Evolutionary conservation across 2,113 vertebrate species (phyloP).

Genomic region (Nematolebias whitei): DNA sequence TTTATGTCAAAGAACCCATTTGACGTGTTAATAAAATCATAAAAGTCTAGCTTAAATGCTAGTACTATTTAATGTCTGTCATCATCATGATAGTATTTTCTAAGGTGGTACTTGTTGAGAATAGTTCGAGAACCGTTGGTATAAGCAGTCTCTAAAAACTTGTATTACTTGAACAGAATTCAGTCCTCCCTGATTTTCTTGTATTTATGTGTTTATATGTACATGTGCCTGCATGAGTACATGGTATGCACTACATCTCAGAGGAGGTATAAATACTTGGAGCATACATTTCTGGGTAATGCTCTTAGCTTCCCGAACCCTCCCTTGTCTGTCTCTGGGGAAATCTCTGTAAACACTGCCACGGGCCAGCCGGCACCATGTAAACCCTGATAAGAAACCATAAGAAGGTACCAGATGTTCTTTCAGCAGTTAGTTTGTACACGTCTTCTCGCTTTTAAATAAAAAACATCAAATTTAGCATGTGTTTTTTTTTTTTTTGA

Average conservation of each 20-base stretch:
- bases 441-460: neutral
- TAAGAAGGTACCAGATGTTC: slow-evolving; percentile 26
- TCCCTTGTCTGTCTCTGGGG: slow-evolving; percentile 15
- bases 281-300: slow-evolving; percentile 49
- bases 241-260: slow-evolving; percentile 34
- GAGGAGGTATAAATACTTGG: slow-evolving; percentile 14
- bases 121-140: no score
- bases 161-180: no score
- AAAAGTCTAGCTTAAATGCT: no score
- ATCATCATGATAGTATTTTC: no score
- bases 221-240: slow-evolving; percentile 34
- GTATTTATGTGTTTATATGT: slow-evolving; percentile 6
- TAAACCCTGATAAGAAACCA: slow-evolving; percentile 49
- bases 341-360: slow-evolving; percentile 55
- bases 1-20: no score
- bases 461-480: neutral
- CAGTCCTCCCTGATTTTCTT: no score
- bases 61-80: no score
- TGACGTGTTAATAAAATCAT: no score
- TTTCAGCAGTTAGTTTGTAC: slow-evolving; percentile 15
- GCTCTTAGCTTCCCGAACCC: neutral
- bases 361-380: slow-evolving; percentile 3
- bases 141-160: no score
- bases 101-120: no score
- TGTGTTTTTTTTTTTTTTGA: no score